Base-by-base conservation (phyloP, 2,888 invertebrate species). In the Brenthis ino region DNA sequence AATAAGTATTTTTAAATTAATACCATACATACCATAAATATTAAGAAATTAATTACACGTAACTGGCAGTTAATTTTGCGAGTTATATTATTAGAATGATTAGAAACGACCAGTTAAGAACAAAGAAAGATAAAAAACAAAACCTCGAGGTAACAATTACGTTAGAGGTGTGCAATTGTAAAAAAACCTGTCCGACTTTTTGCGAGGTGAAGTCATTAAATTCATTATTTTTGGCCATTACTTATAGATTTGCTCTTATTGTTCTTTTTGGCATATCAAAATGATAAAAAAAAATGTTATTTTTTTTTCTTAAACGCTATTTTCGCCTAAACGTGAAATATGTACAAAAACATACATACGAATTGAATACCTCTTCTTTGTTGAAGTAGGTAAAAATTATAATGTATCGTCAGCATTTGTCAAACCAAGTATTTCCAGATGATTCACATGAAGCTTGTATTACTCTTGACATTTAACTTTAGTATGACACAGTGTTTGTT, bases 101-200 rank as follows among this genome's bases (percentile, higher is more conserved):
- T 16, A 61, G 3, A n/a, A 14, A 51, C 50, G 13, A 50, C 33
- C 16, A 61, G n/a, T 13, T 51, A 33, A 51, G 11, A 56, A 28
- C 11, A 14, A 50, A 48, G 16, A 37, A 28, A 37, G 16, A 16
- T 51, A 63, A 60, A 54, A 53, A 54, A 20, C 6, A 6, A 43
- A 51, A 16, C 51, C 63, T 50, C 51, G 61, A 61, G 16, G 33
- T 28, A 53, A 43, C 33, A 20, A 53, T 53, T 63, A 63, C 20
- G 16, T 51, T 53, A 20, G 63, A 51, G 2, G 63, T 14, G 63
- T 54, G 51, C 53, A 53, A 37, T 50, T 60, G 50, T n/a, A 50
- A 63, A 63, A 20, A 63, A 63, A 51, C 43, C 13, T 63, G 43
- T 53, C 53, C 51, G 63, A 16, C 51, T 63, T 53, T 20, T 63